phyloP scores from a whole-genome alignment of 2,888 invertebrate species.

The Idaea aversata region DNA sequence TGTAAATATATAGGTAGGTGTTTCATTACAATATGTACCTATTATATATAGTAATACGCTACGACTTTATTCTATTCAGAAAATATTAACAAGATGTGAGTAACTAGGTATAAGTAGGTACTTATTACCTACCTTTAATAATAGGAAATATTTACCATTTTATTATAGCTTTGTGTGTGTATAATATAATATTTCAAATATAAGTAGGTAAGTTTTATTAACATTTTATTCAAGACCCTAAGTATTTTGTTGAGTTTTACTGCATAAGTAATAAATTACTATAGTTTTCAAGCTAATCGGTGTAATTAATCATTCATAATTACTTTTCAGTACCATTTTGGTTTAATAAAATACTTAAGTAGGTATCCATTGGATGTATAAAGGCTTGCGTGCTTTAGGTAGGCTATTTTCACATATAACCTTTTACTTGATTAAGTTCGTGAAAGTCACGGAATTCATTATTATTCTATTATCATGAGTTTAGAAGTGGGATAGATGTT shows the following conservation, averaged over 20 bases:
- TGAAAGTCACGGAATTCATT: constrained; percentile 20
- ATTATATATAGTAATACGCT: no score
- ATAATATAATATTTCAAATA: neutral
- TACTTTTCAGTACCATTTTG: neutral
- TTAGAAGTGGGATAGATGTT: constrained; percentile 53
- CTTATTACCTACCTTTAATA: neutral
- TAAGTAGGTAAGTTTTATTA: neutral
- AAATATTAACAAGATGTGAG: no score
- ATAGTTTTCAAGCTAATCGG: neutral
- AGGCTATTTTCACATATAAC: constrained; percentile 10
- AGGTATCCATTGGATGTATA: neutral
- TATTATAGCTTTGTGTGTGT: no score
- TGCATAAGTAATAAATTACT: neutral
- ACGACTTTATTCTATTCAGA: no score
- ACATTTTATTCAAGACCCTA: neutral
- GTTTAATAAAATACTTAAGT: neutral
- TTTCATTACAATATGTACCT: no score
- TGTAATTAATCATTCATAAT: neutral
- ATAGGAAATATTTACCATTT: neutral
- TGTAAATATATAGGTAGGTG: no score
- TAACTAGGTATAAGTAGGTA: no score
- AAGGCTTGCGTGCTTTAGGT: constrained; percentile 11
- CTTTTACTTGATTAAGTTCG: constrained; percentile 19
- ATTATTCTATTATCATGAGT: constrained; percentile 34
- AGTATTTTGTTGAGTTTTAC: neutral